Evolutionary conservation across 2,888 invertebrate species (phyloP).

Genomic region (Clistopyga incitator): DNA sequence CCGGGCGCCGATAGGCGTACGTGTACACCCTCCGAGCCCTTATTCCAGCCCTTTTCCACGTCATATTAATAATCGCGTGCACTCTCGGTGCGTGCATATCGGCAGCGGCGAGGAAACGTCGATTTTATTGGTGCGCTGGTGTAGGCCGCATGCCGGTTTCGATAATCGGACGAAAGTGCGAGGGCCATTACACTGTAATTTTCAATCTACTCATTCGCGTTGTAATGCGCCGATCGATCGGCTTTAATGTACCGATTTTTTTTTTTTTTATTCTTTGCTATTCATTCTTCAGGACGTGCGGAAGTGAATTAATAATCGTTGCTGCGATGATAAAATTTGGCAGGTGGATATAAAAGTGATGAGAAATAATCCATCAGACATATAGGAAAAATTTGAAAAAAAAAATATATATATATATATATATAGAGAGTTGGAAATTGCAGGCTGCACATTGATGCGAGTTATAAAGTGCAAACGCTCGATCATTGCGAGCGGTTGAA

Average conservation of each 20-base stretch:
- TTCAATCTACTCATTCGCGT: slow-evolving; percentile 4
- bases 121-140: slow-evolving; percentile 28
- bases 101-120: slow-evolving; percentile 37
- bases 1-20: not conserved
- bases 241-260: not conserved
- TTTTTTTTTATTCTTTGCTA: not conserved
- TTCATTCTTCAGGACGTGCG: not conserved
- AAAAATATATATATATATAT: too few species aligned
- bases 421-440: too few species aligned
- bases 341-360: too few species aligned
- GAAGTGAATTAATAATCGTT: not conserved
- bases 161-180: slow-evolving; percentile 35
- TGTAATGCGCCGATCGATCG: slow-evolving; percentile 3
- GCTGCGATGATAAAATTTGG: not conserved
- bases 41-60: slow-evolving; percentile 25
- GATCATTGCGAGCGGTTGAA: too few species aligned
- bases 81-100: slow-evolving; percentile 26
- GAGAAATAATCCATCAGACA: too few species aligned
- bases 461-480: too few species aligned
- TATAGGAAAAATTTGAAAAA: too few species aligned
- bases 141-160: slow-evolving; percentile 1
- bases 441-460: too few species aligned
- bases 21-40: not conserved
- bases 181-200: slow-evolving; percentile 13
- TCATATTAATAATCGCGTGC: slow-evolving; percentile 49